Conservation (phyloP, 2,797 vertebrate species). For the Chrysocyon brachyurus region DNA sequence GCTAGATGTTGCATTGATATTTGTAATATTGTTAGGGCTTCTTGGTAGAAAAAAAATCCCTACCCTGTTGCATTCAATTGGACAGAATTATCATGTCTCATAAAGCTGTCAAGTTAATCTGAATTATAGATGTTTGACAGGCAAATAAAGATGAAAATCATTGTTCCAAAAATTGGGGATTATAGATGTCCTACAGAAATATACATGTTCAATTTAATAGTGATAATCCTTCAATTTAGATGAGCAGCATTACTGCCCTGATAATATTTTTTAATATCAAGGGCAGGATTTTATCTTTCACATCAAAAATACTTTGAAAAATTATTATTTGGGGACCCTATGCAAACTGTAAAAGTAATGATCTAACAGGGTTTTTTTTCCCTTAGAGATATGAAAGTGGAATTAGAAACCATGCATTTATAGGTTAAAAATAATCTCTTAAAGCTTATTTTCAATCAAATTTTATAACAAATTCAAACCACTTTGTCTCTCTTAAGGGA, state of each 20-base stretch:
- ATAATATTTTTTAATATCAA: conserved; percentile 80
- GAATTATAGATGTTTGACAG: conserved; percentile 71
- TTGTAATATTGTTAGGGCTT: conserved; percentile 53
- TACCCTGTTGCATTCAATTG: conserved; percentile 30
- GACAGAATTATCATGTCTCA: conserved; percentile 42
- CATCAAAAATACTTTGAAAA: conserved; percentile 75
- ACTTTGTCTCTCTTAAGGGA: conserved; percentile 68
- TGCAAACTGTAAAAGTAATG: conserved; percentile 59
- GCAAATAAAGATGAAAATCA: conserved; percentile 76
- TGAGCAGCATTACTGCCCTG: conserved; percentile 66
- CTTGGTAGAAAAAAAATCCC: conserved; percentile 1
- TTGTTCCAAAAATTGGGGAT: conserved; percentile 74
- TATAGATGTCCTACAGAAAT: conserved; percentile 73
- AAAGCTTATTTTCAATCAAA: conserved; percentile 68
- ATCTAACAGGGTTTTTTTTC: not conserved
- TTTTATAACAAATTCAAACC: conserved; percentile 42
- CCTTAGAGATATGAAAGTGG: conserved; percentile 59
- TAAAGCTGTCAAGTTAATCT: conserved; percentile 76
- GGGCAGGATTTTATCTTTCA: conserved; percentile 76
- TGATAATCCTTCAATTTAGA: conserved; percentile 80
- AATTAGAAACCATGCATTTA: conserved; percentile 72
- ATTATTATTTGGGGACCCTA: conserved; percentile 59
- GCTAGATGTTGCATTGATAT: conserved; percentile 41
- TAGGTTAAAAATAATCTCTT: conserved; percentile 72
- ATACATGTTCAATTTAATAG: conserved; percentile 68